Evolutionary conservation across 92 coral and sea anemone species (phyloP).

Genomic region (Micromussa lordhowensis): DNA sequence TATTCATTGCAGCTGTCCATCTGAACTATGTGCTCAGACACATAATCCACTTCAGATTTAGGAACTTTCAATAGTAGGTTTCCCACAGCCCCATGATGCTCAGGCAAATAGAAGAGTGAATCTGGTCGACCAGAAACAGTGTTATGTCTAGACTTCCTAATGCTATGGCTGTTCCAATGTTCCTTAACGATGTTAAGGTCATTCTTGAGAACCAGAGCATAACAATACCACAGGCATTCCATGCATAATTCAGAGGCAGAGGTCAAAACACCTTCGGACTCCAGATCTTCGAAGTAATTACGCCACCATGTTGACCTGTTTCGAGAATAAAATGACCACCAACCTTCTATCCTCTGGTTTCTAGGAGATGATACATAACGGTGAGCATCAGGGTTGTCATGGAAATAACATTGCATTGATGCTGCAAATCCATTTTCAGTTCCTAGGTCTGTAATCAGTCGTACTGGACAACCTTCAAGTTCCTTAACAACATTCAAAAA

Average conservation of each 20-base stretch:
- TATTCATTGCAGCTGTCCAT: conserved; percentile 39
- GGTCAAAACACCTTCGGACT: conserved; percentile 48
- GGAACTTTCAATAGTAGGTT: conserved; percentile 49
- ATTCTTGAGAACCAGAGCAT: conserved; percentile 55
- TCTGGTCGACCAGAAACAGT: conserved; percentile 76
- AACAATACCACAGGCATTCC: conserved; percentile 76
- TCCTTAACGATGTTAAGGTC: conserved; percentile 64
- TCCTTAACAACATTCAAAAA: conserved; percentile 50
- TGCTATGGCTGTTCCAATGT: conserved; percentile 77
- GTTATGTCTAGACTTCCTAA: conserved; percentile 58
- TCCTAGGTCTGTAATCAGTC: conserved; percentile 71
- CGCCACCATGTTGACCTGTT: conserved; percentile 69
- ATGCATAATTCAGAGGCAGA: conserved; percentile 59
- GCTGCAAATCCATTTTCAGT: conserved; percentile 70
- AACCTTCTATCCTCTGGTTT: conserved; percentile 68
- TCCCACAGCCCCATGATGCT: conserved; percentile 58
- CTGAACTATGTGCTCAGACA: conserved; percentile 51
- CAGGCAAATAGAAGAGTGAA: conserved; percentile 67
- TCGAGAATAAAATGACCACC: conserved; percentile 73
- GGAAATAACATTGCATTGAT: conserved; percentile 58
- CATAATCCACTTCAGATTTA: conserved; percentile 50
- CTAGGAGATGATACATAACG: conserved; percentile 74
- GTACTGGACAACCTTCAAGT: conserved; percentile 63
- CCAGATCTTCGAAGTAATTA: conserved; percentile 63
- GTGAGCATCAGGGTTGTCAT: conserved; percentile 67